Evolutionary conservation across 2,113 vertebrate genomes (phyloP), one percentile per base, ranked within the genome.

Genomic region (Phoxinus phoxinus): DNA sequence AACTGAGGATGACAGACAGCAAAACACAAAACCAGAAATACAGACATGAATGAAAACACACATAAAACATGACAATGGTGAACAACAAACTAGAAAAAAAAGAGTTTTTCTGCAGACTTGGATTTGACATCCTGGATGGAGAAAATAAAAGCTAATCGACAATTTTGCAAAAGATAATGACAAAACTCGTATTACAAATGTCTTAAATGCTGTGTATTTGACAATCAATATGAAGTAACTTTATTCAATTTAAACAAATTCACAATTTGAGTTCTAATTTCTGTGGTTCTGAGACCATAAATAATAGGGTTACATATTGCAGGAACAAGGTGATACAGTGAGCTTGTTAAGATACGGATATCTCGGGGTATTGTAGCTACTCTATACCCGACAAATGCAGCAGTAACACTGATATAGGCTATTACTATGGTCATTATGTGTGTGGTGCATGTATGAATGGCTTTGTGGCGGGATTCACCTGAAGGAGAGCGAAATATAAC

Each of bases 381-480:
- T 44, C 86, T 80, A n/a, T 87, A 84, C 27, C 86, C 86, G 65
- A 87, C 56, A 84, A 87, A 84, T 21, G 67, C 75, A 67, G 74
- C 56, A 35, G 72, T 44, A 23, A 56, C 84, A 86, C 84, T 86
- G 15, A 73, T 37, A 17, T 86, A 87, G 13, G 61, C 74, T 41
- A 87, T 69, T 37, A 25, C 65, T 53, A 87, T 87, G 9, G 53
- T 72, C n/a, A 72, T 84, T 74, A 87, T 65, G 46, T 87, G 86
- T 17, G 86, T 80, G 37, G 75, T 63, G 53, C 82, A 87, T 79
- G 86, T 87, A 53, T 87, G 86, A 73, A 87, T 84, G 67, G 86
- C 86, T 78, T 87, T 87, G 30, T 87, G 86, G 3, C 82, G 86
- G 23, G 86, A 84, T 32, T 87, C 86, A 1, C 86, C 82, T 6